Percentiles rank a stretch among this genome's conserved stretches.
Conservation (phyloP, 2,888 invertebrate genomes). For the Petrolisthes cinctipes region DNA sequence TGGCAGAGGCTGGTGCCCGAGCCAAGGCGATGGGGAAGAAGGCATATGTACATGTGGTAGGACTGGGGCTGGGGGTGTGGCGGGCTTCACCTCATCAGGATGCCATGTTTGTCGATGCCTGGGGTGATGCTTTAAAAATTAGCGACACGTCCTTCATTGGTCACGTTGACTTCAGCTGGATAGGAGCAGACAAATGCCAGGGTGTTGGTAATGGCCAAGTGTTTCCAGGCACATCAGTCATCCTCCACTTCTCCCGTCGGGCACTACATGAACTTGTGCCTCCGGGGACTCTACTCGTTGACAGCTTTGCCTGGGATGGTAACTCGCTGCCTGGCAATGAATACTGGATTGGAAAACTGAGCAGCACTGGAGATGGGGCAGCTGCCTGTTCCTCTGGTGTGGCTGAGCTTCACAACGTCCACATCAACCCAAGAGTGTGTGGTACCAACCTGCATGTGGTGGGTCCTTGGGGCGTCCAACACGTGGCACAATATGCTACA, state of each 20-base stretch:
- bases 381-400: conserved; percentile 77
- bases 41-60: conserved; percentile 78
- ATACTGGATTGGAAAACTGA: conserved; percentile 76
- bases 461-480: conserved; percentile 68
- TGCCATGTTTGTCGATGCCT: conserved; percentile 77
- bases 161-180: conserved; percentile 79
- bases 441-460: conserved; percentile 74
- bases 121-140: conserved; percentile 75
- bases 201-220: conserved; percentile 72
- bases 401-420: conserved; percentile 76
- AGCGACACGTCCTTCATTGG: conserved; percentile 73
- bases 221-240: conserved; percentile 71
- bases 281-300: conserved; percentile 74
- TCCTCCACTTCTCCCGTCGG: conserved; percentile 73
- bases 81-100: conserved; percentile 76
- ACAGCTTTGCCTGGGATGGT: conserved; percentile 81
- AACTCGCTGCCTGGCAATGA: conserved; percentile 82
- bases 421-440: conserved; percentile 73
- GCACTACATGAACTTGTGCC: conserved; percentile 74
- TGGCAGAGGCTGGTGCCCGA: conserved; percentile 77
- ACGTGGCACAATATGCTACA: conserved; percentile 35
- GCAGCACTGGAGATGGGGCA: conserved; percentile 76
- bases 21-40: conserved; percentile 72
- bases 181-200: conserved; percentile 72
- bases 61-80: conserved; percentile 79